phyloP scores from a whole-genome alignment of 64 coral and sea anemone species.

The Dendrophyllia cribrosa region DNA sequence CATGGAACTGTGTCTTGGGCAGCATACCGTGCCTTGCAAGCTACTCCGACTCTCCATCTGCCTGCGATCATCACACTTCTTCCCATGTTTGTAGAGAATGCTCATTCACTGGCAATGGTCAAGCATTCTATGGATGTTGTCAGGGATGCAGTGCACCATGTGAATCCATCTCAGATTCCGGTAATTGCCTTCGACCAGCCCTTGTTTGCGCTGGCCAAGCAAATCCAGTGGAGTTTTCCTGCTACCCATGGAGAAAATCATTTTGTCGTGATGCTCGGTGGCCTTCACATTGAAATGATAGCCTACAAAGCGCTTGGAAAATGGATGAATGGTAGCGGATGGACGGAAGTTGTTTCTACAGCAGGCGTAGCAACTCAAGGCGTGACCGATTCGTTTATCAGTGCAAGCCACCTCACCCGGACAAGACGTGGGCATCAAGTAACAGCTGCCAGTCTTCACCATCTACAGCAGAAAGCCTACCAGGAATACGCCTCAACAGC shows the following conservation, averaged over 20 bases:
- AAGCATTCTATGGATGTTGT: slow-evolving; percentile 57
- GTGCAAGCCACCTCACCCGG: slow-evolving; percentile 30
- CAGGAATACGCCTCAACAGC: slow-evolving; percentile 19
- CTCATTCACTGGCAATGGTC: slow-evolving; percentile 57
- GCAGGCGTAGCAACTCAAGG: slow-evolving; percentile 53
- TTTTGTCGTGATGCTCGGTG: slow-evolving; percentile 55
- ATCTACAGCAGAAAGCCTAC: neutral
- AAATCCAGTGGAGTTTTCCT: slow-evolving; percentile 41
- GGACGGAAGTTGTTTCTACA: slow-evolving; percentile 34
- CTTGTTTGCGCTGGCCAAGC: slow-evolving; percentile 56
- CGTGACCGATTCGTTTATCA: slow-evolving; percentile 17
- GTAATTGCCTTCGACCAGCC: slow-evolving; percentile 64
- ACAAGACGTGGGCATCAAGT: slow-evolving; percentile 30
- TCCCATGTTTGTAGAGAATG: slow-evolving; percentile 58
- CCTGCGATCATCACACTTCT: slow-evolving; percentile 30
- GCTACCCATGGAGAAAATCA: slow-evolving; percentile 5
- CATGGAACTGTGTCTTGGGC: slow-evolving; percentile 42
- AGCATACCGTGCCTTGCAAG: slow-evolving; percentile 30
- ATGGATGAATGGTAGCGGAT: slow-evolving; percentile 52
- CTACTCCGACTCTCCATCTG: neutral
- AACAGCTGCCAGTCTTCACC: slow-evolving; percentile 33
- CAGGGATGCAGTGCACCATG: slow-evolving; percentile 40
- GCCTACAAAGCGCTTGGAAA: slow-evolving; percentile 52
- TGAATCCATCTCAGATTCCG: slow-evolving; percentile 58
- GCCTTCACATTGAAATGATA: slow-evolving; percentile 69